Percentiles rank a stretch among this genome's conserved stretches.
These are phyloP conservation scores for Regulus satrapa DNA, from an alignment of 2,113 vertebrate genomes.

Conservation along the genomic window DNA sequence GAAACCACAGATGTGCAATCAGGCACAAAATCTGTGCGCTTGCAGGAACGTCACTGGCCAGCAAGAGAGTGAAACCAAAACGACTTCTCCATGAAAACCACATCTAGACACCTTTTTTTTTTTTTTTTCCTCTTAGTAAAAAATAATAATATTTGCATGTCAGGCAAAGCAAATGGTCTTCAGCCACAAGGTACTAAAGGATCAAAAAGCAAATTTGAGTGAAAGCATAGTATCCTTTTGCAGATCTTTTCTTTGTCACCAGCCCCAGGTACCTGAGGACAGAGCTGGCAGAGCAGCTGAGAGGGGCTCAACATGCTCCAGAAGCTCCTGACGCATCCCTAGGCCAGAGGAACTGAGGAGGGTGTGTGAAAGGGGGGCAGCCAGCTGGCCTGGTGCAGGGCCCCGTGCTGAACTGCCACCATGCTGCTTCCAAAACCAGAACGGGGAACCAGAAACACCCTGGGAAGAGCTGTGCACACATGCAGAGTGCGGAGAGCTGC, in stretches of 20 bases:
- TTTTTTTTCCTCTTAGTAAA: background rate
- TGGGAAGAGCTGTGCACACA: background rate
- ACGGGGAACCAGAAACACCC: background rate
- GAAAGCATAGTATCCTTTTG: background rate
- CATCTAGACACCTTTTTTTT: background rate
- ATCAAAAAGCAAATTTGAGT: background rate
- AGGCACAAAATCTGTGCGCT: background rate
- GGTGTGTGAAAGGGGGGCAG: accelerated
- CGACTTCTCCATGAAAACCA: background rate
- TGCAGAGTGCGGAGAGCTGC: background rate
- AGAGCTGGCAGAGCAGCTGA: background rate
- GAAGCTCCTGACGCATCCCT: background rate
- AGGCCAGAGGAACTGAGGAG: background rate
- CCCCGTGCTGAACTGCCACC: accelerated
- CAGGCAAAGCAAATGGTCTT: background rate
- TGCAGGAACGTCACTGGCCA: background rate
- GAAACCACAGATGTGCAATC: background rate
- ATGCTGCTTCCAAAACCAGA: background rate
- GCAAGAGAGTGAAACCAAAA: background rate
- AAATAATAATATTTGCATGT: background rate
- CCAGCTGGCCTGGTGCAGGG: background rate
- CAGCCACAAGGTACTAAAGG: background rate
- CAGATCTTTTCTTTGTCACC: background rate
- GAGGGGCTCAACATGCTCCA: background rate
- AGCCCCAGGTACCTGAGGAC: background rate